Percentiles rank a stretch among this genome's conserved stretches.
These are phyloP conservation scores for Pristis pectinata DNA, from an alignment of 2,797 vertebrate genomes.

Conservation along the genomic window DNA sequence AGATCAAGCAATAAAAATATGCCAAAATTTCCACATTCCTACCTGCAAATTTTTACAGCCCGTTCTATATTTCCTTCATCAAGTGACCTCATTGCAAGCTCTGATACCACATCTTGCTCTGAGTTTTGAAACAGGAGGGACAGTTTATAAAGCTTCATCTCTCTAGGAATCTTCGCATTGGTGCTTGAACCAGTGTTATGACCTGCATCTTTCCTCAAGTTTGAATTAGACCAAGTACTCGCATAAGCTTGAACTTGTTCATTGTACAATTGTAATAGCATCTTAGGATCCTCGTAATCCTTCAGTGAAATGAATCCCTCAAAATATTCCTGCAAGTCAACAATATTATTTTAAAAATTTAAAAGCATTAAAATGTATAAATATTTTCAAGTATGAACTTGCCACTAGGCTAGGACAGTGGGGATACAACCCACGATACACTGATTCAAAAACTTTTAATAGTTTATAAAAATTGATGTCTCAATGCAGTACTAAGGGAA, in stretches of 20 bases:
- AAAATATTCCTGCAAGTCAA: slow-evolving; percentile 74
- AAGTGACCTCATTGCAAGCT: slow-evolving; percentile 72
- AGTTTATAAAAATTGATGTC: background rate
- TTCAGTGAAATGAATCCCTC: slow-evolving; percentile 75
- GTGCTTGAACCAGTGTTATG: slow-evolving; percentile 49
- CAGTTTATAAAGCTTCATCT: slow-evolving; percentile 66
- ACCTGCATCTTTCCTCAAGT: slow-evolving; percentile 42
- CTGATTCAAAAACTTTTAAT: background rate
- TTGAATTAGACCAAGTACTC: slow-evolving; percentile 49
- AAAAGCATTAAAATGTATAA: background rate
- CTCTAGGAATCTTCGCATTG: slow-evolving; percentile 55
- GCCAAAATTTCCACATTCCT: slow-evolving; percentile 5
- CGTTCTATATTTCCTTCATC: slow-evolving; percentile 68
- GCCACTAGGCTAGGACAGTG: background rate
- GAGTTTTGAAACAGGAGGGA: slow-evolving; percentile 70
- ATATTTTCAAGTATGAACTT: background rate
- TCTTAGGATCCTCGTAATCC: slow-evolving; percentile 65
- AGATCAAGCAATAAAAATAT: background rate
- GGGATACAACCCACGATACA: background rate
- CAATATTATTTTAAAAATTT: background rate
- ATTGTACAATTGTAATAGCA: slow-evolving; percentile 69
- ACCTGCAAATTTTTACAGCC: slow-evolving; percentile 81
- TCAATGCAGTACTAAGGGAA: background rate
- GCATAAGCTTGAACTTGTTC: slow-evolving; percentile 71
- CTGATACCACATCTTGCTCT: slow-evolving; percentile 70